These are phyloP conservation scores for Coracopsis vasa DNA, from an alignment of 2,113 vertebrate genomes.

Conservation along the genomic window DNA sequence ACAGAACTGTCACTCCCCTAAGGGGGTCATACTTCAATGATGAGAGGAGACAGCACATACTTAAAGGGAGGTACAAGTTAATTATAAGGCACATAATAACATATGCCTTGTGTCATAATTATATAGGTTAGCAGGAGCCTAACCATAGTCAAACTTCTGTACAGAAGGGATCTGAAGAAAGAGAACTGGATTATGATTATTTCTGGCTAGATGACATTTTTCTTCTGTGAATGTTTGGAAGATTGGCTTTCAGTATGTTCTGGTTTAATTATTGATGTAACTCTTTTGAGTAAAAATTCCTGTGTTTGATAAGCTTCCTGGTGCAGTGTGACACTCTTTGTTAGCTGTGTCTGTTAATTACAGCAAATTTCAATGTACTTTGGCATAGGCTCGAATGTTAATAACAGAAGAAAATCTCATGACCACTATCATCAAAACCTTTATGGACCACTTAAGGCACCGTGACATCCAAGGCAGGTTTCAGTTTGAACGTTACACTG, in stretches of 20 bases:
- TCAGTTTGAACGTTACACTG: constrained; percentile 96
- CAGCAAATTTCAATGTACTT: constrained; percentile 42
- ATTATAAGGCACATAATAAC: background rate
- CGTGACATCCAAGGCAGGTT: constrained; percentile 92
- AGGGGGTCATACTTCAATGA: background rate
- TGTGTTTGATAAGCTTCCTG: background rate
- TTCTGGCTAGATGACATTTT: background rate
- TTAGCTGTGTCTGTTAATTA: constrained; percentile 1
- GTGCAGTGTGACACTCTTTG: background rate
- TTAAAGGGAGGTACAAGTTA: background rate
- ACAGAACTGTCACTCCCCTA: background rate
- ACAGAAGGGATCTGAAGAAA: background rate
- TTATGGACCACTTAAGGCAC: constrained; percentile 92
- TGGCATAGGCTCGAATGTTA: constrained; percentile 90
- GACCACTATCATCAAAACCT: constrained; percentile 94
- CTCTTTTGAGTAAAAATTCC: background rate
- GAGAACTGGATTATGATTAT: background rate
- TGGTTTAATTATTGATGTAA: background rate
- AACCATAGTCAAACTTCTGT: background rate
- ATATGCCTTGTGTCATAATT: background rate
- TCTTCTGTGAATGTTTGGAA: background rate
- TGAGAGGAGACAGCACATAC: background rate
- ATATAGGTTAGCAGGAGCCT: background rate
- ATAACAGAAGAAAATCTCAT: constrained; percentile 94
- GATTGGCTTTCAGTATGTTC: background rate